phyloP scores from a whole-genome alignment of 1,140 invertebrate species.

The Hylyphantes graminicola region DNA sequence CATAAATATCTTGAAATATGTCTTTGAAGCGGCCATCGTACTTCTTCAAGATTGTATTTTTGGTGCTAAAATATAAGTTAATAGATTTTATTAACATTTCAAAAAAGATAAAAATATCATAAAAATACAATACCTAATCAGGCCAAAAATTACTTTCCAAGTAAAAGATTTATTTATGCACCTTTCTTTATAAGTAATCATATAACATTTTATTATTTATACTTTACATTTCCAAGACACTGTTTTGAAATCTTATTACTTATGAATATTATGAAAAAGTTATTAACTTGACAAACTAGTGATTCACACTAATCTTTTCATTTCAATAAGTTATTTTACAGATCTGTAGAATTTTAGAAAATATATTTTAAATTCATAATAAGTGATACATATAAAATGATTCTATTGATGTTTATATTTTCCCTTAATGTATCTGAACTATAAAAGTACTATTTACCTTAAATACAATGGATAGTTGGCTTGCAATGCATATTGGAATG shows the following conservation, averaged over 20 bases:
- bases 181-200: neutral
- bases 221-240: too few species aligned
- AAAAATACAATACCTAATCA: neutral
- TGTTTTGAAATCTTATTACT: too few species aligned
- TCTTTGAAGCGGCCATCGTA: constrained; percentile 99
- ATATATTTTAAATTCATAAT: too few species aligned
- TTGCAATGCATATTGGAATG: constrained; percentile 89
- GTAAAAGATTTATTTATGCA: neutral
- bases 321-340: too few species aligned
- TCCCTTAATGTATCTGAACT: neutral
- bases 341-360: too few species aligned
- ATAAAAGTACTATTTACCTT: constrained; percentile 69
- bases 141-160: neutral
- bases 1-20: constrained; percentile 98
- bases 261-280: too few species aligned
- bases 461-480: constrained; percentile 91
- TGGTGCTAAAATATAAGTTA: constrained; percentile 77
- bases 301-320: too few species aligned
- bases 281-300: too few species aligned
- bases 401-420: neutral
- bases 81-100: neutral
- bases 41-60: constrained; percentile 98
- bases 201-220: neutral
- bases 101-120: neutral
- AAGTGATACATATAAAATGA: too few species aligned